Evolutionary conservation across 2,797 vertebrate species (phyloP), one percentile per base, ranked within the genome.

Genomic region (Moxostoma hubbsi): DNA sequence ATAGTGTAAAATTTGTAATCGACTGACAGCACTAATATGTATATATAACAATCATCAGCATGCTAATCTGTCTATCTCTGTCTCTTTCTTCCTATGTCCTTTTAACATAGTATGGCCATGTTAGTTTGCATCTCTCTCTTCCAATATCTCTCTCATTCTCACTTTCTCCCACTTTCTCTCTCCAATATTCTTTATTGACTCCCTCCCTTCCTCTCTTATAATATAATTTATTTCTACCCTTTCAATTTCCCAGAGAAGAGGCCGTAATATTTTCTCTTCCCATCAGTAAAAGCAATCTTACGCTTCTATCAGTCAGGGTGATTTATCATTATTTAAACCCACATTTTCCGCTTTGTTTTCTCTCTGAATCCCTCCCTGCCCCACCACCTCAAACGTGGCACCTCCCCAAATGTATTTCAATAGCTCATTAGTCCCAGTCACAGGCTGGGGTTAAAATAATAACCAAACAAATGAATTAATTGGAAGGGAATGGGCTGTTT

Each of bases 161-260:
- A 71, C 79, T 77, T 63, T 80, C 79, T 75, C 68, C 65, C 73
- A 63, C 69, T 54, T 69, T 69, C 76, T 75, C 64, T 53, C 69
- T 80, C 83, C 73, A 77, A 71, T 82, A 64, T 71, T 75, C 66
- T 47, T 70, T 53, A 69, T 72, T 81, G 75, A 75, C 81, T 79
- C 71, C 73, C 75, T 58, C 80, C 82, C 82, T 58, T 68, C 82
- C 71, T 79, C 72, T 47, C n/a, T 81, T 81, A 64, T 82, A 85
- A 84, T 82, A 85, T 86, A 84, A 86, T 86, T 86, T 86, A 86
- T 86, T 85, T 86, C 85, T 85, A 82, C 82, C 77, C 80, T 82
- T 85, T 86, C 85, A 85, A 86, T 86, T 86, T 83, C 80, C 77
- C 50, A 73, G 76, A 82, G 85, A 84, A 75, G 82, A 85, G 82